Base-by-base conservation (phyloP, 30 jellyfish, hydroid and myxozoan genomes). In the Mastigias papua region DNA sequence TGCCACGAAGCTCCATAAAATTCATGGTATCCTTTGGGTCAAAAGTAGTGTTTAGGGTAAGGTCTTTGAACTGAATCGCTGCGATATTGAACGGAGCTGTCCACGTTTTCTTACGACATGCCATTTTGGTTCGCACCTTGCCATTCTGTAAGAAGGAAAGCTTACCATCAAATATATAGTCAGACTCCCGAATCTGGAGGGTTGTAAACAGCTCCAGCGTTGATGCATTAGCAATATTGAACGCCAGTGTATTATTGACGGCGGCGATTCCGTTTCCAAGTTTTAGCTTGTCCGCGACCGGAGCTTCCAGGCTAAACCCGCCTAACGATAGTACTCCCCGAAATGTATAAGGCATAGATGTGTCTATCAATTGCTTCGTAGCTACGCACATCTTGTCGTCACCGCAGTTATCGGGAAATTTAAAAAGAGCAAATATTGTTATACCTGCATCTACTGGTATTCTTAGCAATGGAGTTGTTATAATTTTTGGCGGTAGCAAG, bases 331-430 rank as follows among this genome's bases (percentile, higher is more conserved):
- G 78, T 5, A 82, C 89, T 19, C 99, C 99, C 71, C 90, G 95
- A 48, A 91, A 71, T 37, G 99, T 96, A 58, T 58, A 96, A 58
- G 93, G 76, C 78, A 73, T 82, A 22, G 72, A 57, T 37, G 92
- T 71, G 60, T 87, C 95, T 13, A 96, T 62, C 29, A 96, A 81
- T 35, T 87, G 70, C 23, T 87, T 46, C 48, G 97, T 93, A 10
- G 98, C 82, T 48, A 50, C 76, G 87, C 99, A 96, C 86, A 87
- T 82, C 62, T 91, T 73, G 71, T 96, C 99, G 61, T 96, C 99
- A 13, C 99, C 99, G 69, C 99, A 96, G 66, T 96, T 91, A 74
- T 96, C 99, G 60, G 99, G 99, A 49, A 96, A 87, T 76, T 86
- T 88, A 63, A 96, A 69, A 23, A 96, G 84, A 1, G 98, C 98